Evolutionary conservation across 2,797 vertebrate genomes (phyloP).

Genomic region (Xiphorhynchus erythropygius): DNA sequence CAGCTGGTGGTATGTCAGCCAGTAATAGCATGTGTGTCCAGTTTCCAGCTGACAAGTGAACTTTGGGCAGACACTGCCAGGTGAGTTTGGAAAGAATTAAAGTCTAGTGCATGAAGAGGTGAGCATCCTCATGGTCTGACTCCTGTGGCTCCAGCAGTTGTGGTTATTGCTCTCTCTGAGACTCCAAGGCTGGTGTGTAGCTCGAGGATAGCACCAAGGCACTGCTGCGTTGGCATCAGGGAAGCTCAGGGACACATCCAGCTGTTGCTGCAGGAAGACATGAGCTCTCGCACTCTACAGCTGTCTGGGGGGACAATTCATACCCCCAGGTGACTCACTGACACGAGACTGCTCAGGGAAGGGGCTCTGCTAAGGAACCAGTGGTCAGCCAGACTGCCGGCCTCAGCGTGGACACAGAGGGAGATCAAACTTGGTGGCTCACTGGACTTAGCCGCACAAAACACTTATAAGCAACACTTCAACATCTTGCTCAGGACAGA

Average conservation of each 20-base stretch:
- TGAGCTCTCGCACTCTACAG: neutral
- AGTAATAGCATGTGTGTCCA: accelerated
- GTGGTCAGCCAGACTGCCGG: accelerated
- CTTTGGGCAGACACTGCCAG: neutral
- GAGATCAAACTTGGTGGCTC: neutral
- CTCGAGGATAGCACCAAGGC: neutral
- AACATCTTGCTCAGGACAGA: neutral
- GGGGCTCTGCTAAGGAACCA: neutral
- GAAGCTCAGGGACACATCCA: neutral
- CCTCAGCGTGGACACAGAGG: accelerated
- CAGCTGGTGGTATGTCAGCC: neutral
- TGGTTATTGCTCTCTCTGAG: neutral
- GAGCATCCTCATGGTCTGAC: neutral
- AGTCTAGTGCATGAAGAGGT: neutral
- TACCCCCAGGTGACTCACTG: neutral
- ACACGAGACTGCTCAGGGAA: neutral
- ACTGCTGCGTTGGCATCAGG: accelerated
- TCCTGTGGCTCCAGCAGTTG: neutral
- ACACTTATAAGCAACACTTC: neutral
- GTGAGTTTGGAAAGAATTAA: neutral
- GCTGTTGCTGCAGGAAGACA: neutral
- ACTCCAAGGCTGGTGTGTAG: accelerated
- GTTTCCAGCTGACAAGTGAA: neutral
- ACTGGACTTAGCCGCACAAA: neutral
- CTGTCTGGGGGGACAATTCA: neutral